Conservation (phyloP, 37 sponge, comb jelly and placozoan species). For the Spongia lamella region DNA sequence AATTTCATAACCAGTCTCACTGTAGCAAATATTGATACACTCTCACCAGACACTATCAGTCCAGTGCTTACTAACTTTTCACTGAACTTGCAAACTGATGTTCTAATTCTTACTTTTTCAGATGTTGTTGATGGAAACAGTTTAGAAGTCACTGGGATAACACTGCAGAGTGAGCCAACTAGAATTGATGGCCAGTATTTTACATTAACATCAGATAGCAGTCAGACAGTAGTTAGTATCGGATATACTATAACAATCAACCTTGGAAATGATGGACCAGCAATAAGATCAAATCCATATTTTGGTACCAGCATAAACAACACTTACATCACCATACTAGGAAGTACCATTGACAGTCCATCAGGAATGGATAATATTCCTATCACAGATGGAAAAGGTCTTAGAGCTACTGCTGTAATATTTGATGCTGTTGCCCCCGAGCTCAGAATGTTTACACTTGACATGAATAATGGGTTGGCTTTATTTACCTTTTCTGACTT, state of each 20-base stretch:
- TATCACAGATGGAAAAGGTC: slow-evolving; percentile 84
- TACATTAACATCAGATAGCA: slow-evolving; percentile 67
- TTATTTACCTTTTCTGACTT: slow-evolving; percentile 73
- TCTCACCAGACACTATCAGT: slow-evolving; percentile 53
- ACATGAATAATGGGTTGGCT: slow-evolving; percentile 65
- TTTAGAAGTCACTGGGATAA: slow-evolving; percentile 81
- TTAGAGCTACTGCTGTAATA: slow-evolving; percentile 54
- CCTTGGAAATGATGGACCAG: slow-evolving; percentile 58
- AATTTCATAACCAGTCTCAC: background rate
- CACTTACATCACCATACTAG: slow-evolving; percentile 70
- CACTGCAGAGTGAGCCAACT: slow-evolving; percentile 56
- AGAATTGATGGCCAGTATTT: slow-evolving; percentile 41
- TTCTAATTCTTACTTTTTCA: slow-evolving; percentile 68
- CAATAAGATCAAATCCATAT: slow-evolving; percentile 49
- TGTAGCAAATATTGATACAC: slow-evolving; percentile 11
- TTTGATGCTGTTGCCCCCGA: slow-evolving; percentile 53
- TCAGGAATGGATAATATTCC: slow-evolving; percentile 65
- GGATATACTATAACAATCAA: slow-evolving; percentile 56
- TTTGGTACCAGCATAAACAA: slow-evolving; percentile 56
- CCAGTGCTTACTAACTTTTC: slow-evolving; percentile 58
- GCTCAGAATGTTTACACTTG: slow-evolving; percentile 56
- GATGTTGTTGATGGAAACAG: slow-evolving; percentile 75
- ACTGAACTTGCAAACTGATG: slow-evolving; percentile 55
- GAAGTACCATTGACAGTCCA: slow-evolving; percentile 75
- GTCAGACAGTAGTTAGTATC: slow-evolving; percentile 31